phyloP scores from a whole-genome alignment of 2,797 vertebrate species.

The Cheirogaleus major region DNA sequence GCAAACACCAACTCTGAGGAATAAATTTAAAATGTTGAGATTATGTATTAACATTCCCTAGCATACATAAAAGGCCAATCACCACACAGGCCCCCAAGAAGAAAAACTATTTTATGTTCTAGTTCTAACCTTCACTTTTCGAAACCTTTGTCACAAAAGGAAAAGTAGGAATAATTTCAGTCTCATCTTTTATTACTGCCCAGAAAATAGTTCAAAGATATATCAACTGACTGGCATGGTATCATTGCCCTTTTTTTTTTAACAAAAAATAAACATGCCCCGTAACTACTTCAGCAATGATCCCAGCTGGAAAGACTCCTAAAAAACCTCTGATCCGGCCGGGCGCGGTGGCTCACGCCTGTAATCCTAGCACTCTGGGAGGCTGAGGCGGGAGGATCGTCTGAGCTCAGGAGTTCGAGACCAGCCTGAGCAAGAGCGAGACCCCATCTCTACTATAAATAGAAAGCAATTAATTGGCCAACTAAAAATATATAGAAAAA shows the following conservation, averaged over 20 bases:
- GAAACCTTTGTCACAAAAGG: neutral
- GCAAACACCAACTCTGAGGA: neutral
- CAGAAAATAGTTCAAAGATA: conserved; percentile 19
- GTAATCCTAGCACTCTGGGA: too few species aligned
- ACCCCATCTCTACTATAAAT: too few species aligned
- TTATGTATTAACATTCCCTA: neutral
- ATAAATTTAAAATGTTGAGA: neutral
- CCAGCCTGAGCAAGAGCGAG: too few species aligned
- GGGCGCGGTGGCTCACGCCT: too few species aligned
- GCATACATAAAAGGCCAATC: neutral
- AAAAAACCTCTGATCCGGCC: neutral
- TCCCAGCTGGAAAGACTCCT: neutral
- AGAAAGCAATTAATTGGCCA: too few species aligned
- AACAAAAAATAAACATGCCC: neutral
- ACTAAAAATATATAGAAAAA: too few species aligned
- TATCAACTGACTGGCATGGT: neutral
- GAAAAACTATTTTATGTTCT: neutral
- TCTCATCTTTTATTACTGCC: neutral
- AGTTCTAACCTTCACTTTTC: neutral
- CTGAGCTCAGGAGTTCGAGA: too few species aligned
- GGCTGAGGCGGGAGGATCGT: too few species aligned
- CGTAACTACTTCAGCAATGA: neutral
- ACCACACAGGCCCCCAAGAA: neutral
- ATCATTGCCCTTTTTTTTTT: neutral
- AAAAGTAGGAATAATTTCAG: neutral